A percentile compares a stretch with the other conserved stretches of the same genome.
Evolutionary conservation across 2,113 vertebrate species (phyloP).

Genomic region (Cacatua alba): DNA sequence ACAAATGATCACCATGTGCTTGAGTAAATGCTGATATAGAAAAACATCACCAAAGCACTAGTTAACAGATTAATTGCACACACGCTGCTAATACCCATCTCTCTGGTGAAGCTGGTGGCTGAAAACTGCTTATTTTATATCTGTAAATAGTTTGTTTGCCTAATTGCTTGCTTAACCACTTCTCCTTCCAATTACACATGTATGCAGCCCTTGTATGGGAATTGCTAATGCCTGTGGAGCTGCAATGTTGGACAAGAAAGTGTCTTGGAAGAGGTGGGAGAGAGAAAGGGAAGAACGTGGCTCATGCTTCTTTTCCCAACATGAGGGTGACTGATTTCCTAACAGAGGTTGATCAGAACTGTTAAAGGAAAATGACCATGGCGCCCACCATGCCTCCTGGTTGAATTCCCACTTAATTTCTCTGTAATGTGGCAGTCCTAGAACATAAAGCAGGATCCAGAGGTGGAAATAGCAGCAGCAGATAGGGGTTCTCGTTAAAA

Average conservation of each 20-base stretch:
- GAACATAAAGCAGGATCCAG: background rate
- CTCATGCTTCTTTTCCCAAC: background rate
- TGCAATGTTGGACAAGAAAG: rapidly evolving
- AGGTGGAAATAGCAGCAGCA: background rate
- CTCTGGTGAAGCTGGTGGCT: background rate
- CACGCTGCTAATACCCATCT: background rate
- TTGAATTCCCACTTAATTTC: background rate
- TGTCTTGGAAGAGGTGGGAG: background rate
- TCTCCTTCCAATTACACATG: background rate
- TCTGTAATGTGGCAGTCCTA: background rate
- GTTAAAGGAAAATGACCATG: background rate
- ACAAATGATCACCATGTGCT: background rate
- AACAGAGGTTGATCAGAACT: background rate
- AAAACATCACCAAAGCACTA: background rate
- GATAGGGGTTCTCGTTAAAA: background rate
- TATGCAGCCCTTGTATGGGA: background rate
- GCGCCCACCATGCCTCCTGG: background rate
- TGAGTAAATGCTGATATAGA: slow-evolving; percentile 3
- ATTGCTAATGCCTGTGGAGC: background rate
- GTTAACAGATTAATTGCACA: slow-evolving; percentile 26
- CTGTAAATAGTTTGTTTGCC: background rate
- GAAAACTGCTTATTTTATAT: background rate
- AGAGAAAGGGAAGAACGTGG: background rate
- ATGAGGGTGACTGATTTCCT: background rate
- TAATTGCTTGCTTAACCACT: background rate